Conservation (phyloP, 2,113 vertebrate genomes). For the Chrysochloris asiatica region DNA sequence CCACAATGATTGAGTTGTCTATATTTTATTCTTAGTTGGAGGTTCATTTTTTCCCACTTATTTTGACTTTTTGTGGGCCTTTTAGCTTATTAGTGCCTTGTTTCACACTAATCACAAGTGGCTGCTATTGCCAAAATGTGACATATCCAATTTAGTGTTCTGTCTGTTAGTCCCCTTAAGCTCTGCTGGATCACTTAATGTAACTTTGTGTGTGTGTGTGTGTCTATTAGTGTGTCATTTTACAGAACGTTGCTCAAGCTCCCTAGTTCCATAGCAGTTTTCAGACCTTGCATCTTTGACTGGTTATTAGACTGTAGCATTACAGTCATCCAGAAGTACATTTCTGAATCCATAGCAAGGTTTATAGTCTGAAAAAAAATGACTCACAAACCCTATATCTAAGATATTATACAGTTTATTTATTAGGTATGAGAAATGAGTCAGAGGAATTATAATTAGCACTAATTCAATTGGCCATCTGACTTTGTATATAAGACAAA, state of each 20-base stretch:
- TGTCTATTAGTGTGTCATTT: slow-evolving; percentile 71
- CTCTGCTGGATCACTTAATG: slow-evolving; percentile 42
- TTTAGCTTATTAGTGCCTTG: slow-evolving; percentile 59
- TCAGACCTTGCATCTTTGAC: neutral
- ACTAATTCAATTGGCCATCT: too few relatives aligned
- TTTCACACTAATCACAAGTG: slow-evolving; percentile 71
- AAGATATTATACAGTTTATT: too few relatives aligned
- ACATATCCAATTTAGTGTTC: slow-evolving; percentile 68
- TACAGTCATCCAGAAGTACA: neutral
- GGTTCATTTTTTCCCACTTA: slow-evolving; percentile 65
- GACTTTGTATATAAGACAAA: too few relatives aligned
- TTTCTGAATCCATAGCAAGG: neutral
- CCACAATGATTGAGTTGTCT: slow-evolving; percentile 65
- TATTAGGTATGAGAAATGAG: too few relatives aligned
- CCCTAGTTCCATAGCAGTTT: slow-evolving; percentile 19
- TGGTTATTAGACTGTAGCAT: slow-evolving; percentile 31
- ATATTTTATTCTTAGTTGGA: slow-evolving; percentile 46
- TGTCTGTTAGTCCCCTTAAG: slow-evolving; percentile 56
- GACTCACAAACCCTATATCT: too few relatives aligned
- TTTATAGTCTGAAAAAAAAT: slow-evolving; percentile 34
- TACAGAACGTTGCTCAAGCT: slow-evolving; percentile 25
- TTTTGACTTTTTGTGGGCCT: slow-evolving; percentile 38
- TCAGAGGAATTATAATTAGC: too few relatives aligned
- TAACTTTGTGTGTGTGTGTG: neutral
- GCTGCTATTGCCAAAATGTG: slow-evolving; percentile 70